Base-by-base conservation (phyloP, 2,113 vertebrate genomes). In the Lasiurus borealis region DNA sequence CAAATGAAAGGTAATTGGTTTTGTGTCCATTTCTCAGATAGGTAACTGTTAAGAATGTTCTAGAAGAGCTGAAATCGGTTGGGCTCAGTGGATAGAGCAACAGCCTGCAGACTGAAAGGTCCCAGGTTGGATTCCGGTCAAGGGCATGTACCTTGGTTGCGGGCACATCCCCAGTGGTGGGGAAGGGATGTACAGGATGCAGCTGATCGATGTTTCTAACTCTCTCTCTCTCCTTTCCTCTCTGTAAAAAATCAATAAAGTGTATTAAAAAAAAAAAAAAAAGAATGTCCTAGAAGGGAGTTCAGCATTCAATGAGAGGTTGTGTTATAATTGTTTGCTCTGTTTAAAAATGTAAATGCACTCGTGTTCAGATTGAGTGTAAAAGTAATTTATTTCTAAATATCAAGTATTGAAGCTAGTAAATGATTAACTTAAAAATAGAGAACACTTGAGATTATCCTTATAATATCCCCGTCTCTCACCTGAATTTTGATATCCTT, bases 341-440 rank as follows among this genome's bases (percentile, higher is more conserved):
- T 52, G 18, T 76, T 73, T 92, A 83, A 82, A 75, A 77, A 89
- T 69, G 77, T 90, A 81, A 72, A 7, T 14, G 59, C 2, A 69
- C 5, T 50, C 1, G 5, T 72, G 25, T 83, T 8, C 10, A 31
- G 36, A 92, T 83, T 18, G n/a, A 13, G 23, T 16, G 3, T 81
- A 66, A 66, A 92, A 90, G 62, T 52, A 73, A 82, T 68, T 87
- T 69, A 86, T 84, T 93, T 88, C 9, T 93, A 84, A 91, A 92
- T 85, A 68, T 73, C 44, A 90, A 68, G 8, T 88, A 92, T 66
- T 57, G 21, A 81, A 91, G 19, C 19, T 76, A 78, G 14, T 44
- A 50, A 90, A 77, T n/a, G 15, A 83, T 77, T 90, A 87, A 57
- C n/a, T 91, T 88, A 91, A 72, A 93, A 92, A 64, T 46, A 83